These are phyloP conservation scores for Rhinolophus ferrumequinum DNA, from an alignment of 2,113 vertebrate species.

Conservation along the genomic window DNA sequence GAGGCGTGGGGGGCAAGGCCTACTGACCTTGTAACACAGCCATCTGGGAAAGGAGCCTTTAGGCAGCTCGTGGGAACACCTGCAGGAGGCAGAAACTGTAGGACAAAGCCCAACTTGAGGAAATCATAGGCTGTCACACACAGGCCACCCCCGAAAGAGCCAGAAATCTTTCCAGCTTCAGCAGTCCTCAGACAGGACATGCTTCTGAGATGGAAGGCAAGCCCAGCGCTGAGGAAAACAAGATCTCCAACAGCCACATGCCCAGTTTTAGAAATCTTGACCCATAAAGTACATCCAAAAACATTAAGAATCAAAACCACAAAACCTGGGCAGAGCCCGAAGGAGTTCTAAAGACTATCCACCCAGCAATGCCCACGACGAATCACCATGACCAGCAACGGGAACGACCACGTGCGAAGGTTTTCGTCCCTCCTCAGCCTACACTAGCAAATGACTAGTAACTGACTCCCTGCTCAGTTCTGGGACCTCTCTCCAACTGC, in stretches of 20 bases:
- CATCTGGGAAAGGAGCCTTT: neutral
- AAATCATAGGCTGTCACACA: neutral
- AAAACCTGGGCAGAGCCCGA: neutral
- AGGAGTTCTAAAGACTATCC: neutral
- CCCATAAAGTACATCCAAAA: neutral
- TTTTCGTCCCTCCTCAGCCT: neutral
- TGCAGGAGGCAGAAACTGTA: neutral
- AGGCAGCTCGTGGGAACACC: neutral
- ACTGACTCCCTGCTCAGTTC: neutral
- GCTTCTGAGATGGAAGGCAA: conserved; percentile 26
- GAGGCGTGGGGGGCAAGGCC: neutral
- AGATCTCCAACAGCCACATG: neutral
- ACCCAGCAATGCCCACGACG: neutral
- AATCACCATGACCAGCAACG: neutral
- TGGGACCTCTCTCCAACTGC: neutral
- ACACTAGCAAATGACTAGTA: neutral
- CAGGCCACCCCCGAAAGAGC: neutral
- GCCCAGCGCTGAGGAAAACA: neutral
- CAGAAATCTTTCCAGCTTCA: neutral
- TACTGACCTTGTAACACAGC: neutral
- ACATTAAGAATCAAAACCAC: conserved; percentile 3
- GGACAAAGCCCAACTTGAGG: neutral
- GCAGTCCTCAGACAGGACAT: neutral
- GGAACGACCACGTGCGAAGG: neutral
- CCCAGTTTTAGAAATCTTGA: neutral